phyloP scores from a whole-genome alignment of 2,797 vertebrate genomes.

The Streptopelia turtur region DNA sequence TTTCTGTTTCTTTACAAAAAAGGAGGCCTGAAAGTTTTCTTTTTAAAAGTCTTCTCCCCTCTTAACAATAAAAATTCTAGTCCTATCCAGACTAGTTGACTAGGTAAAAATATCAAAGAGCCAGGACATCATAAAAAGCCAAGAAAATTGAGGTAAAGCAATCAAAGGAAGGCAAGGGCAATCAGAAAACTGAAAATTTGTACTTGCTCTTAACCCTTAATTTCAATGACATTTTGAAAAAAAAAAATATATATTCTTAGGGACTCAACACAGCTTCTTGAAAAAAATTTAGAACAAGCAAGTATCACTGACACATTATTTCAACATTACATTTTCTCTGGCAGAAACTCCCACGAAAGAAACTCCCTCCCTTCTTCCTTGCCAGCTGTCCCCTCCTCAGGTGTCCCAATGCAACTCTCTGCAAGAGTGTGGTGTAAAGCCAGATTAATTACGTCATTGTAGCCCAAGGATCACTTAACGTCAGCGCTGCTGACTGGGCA shows the following conservation, averaged over 20 bases:
- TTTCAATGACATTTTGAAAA: not conserved
- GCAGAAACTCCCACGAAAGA: not conserved
- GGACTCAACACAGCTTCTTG: not conserved
- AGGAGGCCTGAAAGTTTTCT: not conserved
- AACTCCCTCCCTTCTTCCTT: not conserved
- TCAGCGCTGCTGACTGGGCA: not conserved
- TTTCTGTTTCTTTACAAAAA: slow-evolving; percentile 29
- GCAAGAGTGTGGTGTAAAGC: not conserved
- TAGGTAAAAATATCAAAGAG: not conserved
- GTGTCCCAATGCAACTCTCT: not conserved
- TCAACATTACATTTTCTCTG: not conserved
- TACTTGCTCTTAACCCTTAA: not conserved
- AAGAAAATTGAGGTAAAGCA: not conserved
- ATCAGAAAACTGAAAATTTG: not conserved
- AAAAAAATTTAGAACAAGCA: not conserved
- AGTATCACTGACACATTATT: not conserved
- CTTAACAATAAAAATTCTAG: not conserved
- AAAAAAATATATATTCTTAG: not conserved
- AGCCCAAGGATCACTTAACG: not conserved
- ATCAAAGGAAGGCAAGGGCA: not conserved
- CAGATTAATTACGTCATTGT: not conserved
- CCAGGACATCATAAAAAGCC: not conserved
- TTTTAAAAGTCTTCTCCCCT: not conserved
- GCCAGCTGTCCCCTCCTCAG: not conserved
- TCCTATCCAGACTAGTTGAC: not conserved